Evolutionary conservation across 2,113 vertebrate genomes (phyloP), one percentile per base, ranked within the genome.

Genomic region (Hypomesus transpacificus): DNA sequence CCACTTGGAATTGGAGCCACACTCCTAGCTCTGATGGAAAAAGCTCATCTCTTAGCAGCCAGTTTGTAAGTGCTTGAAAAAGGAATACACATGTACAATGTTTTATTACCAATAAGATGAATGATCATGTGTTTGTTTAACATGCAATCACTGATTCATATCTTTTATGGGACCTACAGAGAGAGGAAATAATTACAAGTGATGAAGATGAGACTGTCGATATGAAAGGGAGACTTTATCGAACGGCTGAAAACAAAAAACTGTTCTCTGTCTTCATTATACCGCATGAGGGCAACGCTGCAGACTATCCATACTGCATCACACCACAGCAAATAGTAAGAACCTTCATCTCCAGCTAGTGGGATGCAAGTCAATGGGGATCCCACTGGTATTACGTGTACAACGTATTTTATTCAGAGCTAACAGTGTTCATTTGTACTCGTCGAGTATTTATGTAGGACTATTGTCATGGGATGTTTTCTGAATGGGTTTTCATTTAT

Each of bases 251-350:
- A 3, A 0, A 6, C 3, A 82, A 83, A 73, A 91, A 93, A 39
- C 80, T 93, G 0, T 17, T 95, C 77, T 93, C 93, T 0, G 90
- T 95, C 1, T 74, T 92, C 73, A 51, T 96, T 68, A 90, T 85
- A 52, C 87, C 87, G 56, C 94, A 96, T 0, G 89, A 93, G 24
- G 96, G 96, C 1, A 80, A 86, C 54, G 80, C 81, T 50, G 93
- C 92, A 0, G 89, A 93, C 76, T 91, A 80, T 60, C 92, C 92
- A 3, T 99, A 90, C 90, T 90, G 80, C 54, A 34, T 98, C 84
- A 93, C 89, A 68, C 96, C 96, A 22, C 90, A 87, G 77, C 96
- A 98, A 80, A 87, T 89, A 69, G 97, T 99, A 91, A 75, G 93
- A 80, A 14, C 63, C 20, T 54, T 14, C 56, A 39, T 56, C 3